Conservation (phyloP, 2,797 vertebrate species). For the Manis javanica region DNA sequence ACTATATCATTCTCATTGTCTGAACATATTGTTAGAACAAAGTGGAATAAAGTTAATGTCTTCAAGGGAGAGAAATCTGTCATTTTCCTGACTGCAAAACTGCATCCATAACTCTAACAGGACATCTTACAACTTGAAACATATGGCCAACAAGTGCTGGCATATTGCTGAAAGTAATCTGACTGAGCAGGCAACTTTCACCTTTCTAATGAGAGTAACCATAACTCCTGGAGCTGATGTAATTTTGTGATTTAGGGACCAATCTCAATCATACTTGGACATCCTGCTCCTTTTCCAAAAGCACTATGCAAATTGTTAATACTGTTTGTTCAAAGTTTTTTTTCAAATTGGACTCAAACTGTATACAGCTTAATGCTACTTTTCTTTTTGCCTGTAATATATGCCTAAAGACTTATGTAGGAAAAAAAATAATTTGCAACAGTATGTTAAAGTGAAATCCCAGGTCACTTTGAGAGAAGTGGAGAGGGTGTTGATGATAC, state of each 20-base stretch:
- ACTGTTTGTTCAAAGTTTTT: background rate
- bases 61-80: constrained; percentile 76
- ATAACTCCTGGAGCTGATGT: constrained; percentile 70
- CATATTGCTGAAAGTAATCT: constrained; percentile 77
- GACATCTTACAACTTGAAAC: constrained; percentile 77
- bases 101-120: constrained; percentile 76
- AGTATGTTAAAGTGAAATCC: constrained; percentile 7
- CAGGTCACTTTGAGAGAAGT: constrained; percentile 43
- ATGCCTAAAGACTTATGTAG: background rate
- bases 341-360: constrained; percentile 13
- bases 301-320: constrained; percentile 69
- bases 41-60: constrained; percentile 79
- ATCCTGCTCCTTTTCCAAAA: constrained; percentile 64
- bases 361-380: constrained; percentile 41
- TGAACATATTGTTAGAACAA: constrained; percentile 77
- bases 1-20: constrained; percentile 75
- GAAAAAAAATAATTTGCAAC: background rate
- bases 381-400: constrained; percentile 40
- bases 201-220: constrained; percentile 78
- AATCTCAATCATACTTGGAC: constrained; percentile 65
- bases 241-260: constrained; percentile 74
- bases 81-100: constrained; percentile 74
- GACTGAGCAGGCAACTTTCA: constrained; percentile 77
- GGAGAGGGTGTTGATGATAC: background rate
- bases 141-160: constrained; percentile 71